These are phyloP conservation scores for Eudemis profundana DNA, from an alignment of 2,888 invertebrate genomes.

Conservation along the genomic window DNA sequence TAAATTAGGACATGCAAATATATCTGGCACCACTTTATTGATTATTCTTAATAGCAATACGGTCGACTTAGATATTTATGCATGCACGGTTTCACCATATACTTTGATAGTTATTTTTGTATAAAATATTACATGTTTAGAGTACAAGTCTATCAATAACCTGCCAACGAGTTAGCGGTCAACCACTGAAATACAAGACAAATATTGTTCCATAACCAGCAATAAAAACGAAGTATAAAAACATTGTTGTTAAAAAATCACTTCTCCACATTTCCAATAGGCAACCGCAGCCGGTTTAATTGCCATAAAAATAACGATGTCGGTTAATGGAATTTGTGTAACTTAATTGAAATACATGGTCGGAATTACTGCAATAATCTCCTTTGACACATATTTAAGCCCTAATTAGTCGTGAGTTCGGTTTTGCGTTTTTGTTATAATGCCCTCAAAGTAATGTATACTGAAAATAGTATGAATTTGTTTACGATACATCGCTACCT, in stretches of 20 bases:
- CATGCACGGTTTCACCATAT: no score
- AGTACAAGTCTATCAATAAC: constrained; percentile 3
- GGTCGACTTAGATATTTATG: not conserved
- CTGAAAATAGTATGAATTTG: not conserved
- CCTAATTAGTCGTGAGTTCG: constrained; percentile 40
- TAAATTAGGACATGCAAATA: no score
- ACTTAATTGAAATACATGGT: constrained; percentile 39
- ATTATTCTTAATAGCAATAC: no score
- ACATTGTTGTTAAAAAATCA: constrained; percentile 57
- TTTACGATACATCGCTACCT: no score
- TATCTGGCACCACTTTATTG: no score
- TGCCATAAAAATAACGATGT: constrained; percentile 82
- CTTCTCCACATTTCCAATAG: constrained; percentile 55
- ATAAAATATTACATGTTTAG: not conserved
- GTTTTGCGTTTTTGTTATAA: constrained; percentile 23
- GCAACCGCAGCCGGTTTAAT: constrained; percentile 71
- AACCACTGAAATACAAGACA: constrained; percentile 1
- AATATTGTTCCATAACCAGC: not conserved
- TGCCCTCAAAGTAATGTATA: not conserved
- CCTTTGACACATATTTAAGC: constrained; percentile 42
- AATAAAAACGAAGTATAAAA: constrained; percentile 19
- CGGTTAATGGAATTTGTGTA: constrained; percentile 63
- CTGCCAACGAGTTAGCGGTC: not conserved
- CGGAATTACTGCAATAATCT: constrained; percentile 41
- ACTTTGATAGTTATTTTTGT: not conserved